phyloP scores from a whole-genome alignment of 2,113 vertebrate genomes.

The Arothron firmamentum region DNA sequence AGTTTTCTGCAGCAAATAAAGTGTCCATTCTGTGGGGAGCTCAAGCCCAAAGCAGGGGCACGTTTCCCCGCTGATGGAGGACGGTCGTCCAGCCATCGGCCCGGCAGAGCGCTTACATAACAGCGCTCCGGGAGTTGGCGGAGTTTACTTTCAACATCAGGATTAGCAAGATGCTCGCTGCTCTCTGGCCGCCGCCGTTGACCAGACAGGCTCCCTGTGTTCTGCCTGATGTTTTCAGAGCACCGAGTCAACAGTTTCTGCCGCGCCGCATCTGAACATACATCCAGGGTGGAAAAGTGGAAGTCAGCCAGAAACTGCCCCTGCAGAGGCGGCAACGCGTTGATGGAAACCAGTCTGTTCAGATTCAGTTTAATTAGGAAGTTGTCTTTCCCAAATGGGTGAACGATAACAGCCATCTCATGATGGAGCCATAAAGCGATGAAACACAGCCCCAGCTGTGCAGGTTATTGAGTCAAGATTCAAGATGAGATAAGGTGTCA shows the following conservation, averaged over 20 bases:
- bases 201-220: conserved; percentile 66
- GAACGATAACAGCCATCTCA: too few species aligned
- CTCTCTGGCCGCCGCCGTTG: conserved; percentile 42
- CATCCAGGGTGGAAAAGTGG: conserved; percentile 54
- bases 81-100: neutral
- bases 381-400: too few species aligned
- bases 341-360: neutral
- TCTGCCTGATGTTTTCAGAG: conserved; percentile 60
- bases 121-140: conserved; percentile 44
- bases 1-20: conserved; percentile 19
- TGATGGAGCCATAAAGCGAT: neutral
- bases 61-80: neutral
- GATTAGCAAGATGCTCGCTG: conserved; percentile 57
- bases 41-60: conserved; percentile 6
- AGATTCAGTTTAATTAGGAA: too few species aligned
- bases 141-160: conserved; percentile 52
- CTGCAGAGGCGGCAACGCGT: conserved; percentile 17
- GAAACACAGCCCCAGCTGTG: neutral
- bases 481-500: too few species aligned
- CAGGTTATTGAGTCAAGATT: too few species aligned
- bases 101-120: conserved; percentile 36
- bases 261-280: conserved; percentile 57
- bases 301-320: conserved; percentile 39
- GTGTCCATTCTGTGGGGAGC: conserved; percentile 3
- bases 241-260: conserved; percentile 66